Evolutionary conservation across 2,888 invertebrate species (phyloP).

Genomic region (Eristalis arbustorum): DNA sequence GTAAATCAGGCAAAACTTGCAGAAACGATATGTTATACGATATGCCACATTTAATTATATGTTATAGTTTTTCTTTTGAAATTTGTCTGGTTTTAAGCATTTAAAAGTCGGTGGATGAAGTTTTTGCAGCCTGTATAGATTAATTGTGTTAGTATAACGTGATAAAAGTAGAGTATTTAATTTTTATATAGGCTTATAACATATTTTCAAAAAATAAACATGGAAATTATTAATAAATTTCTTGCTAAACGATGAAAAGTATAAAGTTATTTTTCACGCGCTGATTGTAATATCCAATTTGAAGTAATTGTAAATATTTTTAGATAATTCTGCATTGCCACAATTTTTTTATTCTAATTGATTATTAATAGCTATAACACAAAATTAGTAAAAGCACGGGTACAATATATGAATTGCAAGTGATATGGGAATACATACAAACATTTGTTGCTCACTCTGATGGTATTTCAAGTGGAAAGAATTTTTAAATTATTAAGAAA

Average conservation of each 20-base stretch:
- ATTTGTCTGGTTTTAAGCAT: too few relatives aligned
- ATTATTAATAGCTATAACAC: too few relatives aligned
- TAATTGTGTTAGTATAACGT: too few relatives aligned
- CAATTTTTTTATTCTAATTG: neutral
- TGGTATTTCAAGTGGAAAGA: constrained; percentile 56
- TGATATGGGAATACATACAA: neutral
- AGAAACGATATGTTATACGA: neutral
- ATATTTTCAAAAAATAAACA: too few relatives aligned
- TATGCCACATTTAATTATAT: neutral
- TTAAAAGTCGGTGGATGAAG: too few relatives aligned
- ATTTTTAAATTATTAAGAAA: constrained; percentile 54
- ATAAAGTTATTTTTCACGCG: neutral
- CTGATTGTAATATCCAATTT: neutral
- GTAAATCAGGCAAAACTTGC: constrained; percentile 44
- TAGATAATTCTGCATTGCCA: neutral
- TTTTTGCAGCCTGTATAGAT: too few relatives aligned
- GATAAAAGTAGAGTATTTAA: too few relatives aligned
- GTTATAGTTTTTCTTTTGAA: neutral
- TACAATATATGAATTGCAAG: neutral
- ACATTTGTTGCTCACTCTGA: neutral
- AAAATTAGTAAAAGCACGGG: too few relatives aligned
- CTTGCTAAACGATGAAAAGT: neutral
- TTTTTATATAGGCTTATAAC: too few relatives aligned
- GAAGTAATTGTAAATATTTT: neutral
- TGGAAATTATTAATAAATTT: neutral